Evolutionary conservation across 2,888 invertebrate genomes (phyloP), one percentile per base, ranked within the genome.

Genomic region (Drosophila siamana): DNA sequence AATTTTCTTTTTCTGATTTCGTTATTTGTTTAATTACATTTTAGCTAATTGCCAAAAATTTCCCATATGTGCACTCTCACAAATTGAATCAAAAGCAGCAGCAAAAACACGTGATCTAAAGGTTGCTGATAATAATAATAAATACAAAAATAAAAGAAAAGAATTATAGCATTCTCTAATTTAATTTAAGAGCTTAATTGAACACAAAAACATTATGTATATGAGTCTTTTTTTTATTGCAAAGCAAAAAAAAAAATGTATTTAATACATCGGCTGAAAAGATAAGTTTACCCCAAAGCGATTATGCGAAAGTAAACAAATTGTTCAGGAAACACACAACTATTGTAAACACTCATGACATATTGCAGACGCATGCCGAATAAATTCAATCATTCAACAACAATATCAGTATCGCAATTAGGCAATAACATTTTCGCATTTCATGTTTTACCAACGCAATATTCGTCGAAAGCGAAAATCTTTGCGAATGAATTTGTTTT

Each of bases 391-490:
- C 13, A 43, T 22, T 54, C 43, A 30, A 41, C 7, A 28, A 8
- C n/a, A 22, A 41, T 30, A 73, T 67, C 43, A 40, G 13, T 19
- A 48, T 8, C 9, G 4, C 5, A 16, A 52, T 64, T 8, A 43
- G 13, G 16, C 22, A 13, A 36, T 28, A 15, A 6, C 8, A 24
- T 30, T 43, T 44, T 8, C 9, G 19, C 33, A 50, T 24, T 60
- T 41, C 11, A 7, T n/a, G n/a, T n/a, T n/a, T n/a, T n/a, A n/a
- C n/a, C n/a, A n/a, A n/a, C n/a, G n/a, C n/a, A n/a, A n/a, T n/a
- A n/a, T n/a, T n/a, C n/a, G n/a, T 11, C 26, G 24, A 47, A 48
- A 24, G 11, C 9, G 19, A 51, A 41, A 46, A 38, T 41, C 24
- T 43, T 22, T 40, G 33, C 36, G 41, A 16, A 54, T 54, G 11